Base-by-base conservation (phyloP, 2,888 invertebrate genomes). In the Aproaerema taeniolella region DNA sequence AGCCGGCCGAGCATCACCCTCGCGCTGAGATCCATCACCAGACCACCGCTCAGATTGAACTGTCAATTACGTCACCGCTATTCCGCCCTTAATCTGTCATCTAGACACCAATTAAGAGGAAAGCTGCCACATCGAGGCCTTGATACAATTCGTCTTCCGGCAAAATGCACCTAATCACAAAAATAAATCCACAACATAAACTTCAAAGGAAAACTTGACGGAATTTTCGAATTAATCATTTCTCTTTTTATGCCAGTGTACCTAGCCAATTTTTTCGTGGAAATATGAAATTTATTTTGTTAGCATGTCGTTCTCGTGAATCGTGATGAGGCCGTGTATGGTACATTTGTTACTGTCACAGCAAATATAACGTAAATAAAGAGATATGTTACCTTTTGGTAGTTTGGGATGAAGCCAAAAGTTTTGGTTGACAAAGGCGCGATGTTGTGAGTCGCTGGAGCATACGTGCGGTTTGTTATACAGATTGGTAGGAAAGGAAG, bases 31-130 rank as follows among this genome's bases (percentile, higher is more conserved):
- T 69, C 66, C 72, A 75, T 79, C 76, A 77, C 62, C 54, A 48
- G 60, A 67, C 75, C 70, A 55, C 64, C 47, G 67, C 69, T 74
- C 67, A 67, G 74, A 83, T 82, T 79, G 73, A 61, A 61, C 72
- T 82, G 83, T 82, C 83, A 83, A 83, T 85, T 83, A 81, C 74
- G 78, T 77, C 78, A 78, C 73, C 58, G 67, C 67, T 73, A 62
- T 60, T 52, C 71, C 70, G 58, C 64, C 72, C 74, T 75, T 78
- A 77, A 82, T 85, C 73, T 77, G 79, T 83, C 85, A 85, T 81
- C 78, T 74, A 73, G 79, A 78, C 77, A 77, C 76, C 77, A 83
- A 83, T 82, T 83, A 81, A 71, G 73, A 59, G 58, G 62, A 65
- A 69, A 78, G 67, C 71, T 77, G 76, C 71, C 72, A 63, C 61